Base-by-base conservation (phyloP, 2,113 vertebrate genomes). In the Clarias magur region DNA sequence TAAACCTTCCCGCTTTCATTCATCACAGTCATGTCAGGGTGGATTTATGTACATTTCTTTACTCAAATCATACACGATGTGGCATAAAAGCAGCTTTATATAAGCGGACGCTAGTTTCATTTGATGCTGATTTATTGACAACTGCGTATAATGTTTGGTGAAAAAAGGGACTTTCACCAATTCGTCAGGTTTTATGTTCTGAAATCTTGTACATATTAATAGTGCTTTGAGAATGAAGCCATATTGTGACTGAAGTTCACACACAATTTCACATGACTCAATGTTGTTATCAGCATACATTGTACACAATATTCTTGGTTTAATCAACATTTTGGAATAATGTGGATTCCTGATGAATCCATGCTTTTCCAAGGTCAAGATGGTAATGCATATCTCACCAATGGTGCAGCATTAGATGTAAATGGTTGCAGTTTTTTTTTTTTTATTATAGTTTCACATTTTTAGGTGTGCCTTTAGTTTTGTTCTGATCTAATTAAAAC, bases 1-100 rank as follows among this genome's bases (percentile, higher is more conserved):
- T 76, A 38, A 53, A 76, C 57, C n/a, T n/a, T n/a, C n/a, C n/a
- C 60, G 67, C 59, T 80, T 86, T 70, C 63, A n/a, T 54, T 63
- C 62, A 57, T 53, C 75, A 19, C 75, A 23, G 1, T 42, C 17
- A 68, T 85, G 59, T 79, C 75, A 68, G 19, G 27, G 54, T 38
- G 12, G 7, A 38, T n/a, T 57, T 68, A 38, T 59, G n/a, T 25
- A 59, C 63, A 65, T 1, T 80, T 80, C 48, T 68, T 68, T 38
- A 83, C 34, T 30, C 27, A 30, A 68, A 83, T 57, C n/a, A 2
- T 59, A 23, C 9, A 12, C 19, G n/a, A 17, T 21, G 57, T 62
- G 12, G 8, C 12, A 21, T 13, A 3, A 59, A 72, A 72, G 67
- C n/a, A 59, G 42, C 57, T 62, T 62, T 38, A 38, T 81, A 59